Base-by-base conservation (phyloP, 1,140 invertebrate genomes). In the Melipona quadrifasciata region DNA sequence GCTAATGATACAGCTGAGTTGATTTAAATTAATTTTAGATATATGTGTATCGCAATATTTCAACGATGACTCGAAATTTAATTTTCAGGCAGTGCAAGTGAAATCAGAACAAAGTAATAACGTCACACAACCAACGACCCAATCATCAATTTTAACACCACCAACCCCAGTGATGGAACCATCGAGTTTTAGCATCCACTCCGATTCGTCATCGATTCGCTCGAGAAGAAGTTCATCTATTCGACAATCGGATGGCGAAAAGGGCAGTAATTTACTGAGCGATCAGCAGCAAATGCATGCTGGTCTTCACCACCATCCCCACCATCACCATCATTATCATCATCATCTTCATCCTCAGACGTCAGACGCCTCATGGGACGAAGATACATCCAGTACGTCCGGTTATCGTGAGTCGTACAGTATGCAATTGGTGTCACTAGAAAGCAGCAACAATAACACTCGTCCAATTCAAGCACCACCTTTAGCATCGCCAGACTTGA, bases 361-460 rank as follows among this genome's bases (percentile, higher is more conserved):
- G 55, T 94, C 94, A 1, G 95, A 95, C 31, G 88, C 94, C 1
- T 97, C 97, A 0, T 98, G 97, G 96, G 97, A 98, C 91, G 97
- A 97, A 87, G 97, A 98, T 84, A 94, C 97, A 0, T 97, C 97
- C 0, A 98, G 97, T 75, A 98, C 97, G 5, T 98, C 97, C 1
- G 97, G 97, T 67, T 98, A 97, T 92, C 96, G 97, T 31, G 95
- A 96, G 87, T 96, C 95, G 34, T 96, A 95, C 93, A 96, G 95
- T 34, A 95, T 96, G 91, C 96, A 96, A 86, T 82, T 95, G 53
- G 93, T 94, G 53, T 95, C 95, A 0, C 78, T 95, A 8, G 94
- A 95, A 34, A 94, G 94, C 79, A 89, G 92, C 47, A 93, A 92
- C 34, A 92, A 89, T 70, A 92, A 89, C 57, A 73, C 81, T 39